phyloP scores from a whole-genome alignment of 2,888 invertebrate species.

The Xestia sexstrigata region DNA sequence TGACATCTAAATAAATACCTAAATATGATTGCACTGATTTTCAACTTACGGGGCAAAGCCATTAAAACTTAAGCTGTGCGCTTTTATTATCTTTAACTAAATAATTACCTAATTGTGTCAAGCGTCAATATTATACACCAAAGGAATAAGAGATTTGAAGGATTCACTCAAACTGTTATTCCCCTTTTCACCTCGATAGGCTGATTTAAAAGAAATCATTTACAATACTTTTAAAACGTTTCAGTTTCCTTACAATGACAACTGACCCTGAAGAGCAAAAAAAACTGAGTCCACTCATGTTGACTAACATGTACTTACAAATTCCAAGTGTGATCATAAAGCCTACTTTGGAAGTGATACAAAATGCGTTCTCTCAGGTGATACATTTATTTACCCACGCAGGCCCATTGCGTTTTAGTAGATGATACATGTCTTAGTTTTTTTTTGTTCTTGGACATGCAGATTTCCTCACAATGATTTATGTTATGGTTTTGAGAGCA shows the following conservation, averaged over 20 bases:
- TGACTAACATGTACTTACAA: constrained; percentile 91
- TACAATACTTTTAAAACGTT: constrained; percentile 14
- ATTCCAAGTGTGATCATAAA: constrained; percentile 92
- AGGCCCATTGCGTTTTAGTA: not conserved
- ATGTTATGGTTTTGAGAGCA: not conserved
- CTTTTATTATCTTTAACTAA: not conserved
- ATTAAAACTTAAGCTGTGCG: not conserved
- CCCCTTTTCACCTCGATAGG: not conserved
- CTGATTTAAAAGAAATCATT: not conserved
- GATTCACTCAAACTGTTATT: not conserved
- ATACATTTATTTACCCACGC: not conserved
- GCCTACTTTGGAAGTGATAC: constrained; percentile 93
- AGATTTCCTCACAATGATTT: not conserved
- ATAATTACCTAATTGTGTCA: not conserved
- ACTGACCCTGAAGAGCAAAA: constrained; percentile 86
- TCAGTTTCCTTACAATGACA: constrained; percentile 88
- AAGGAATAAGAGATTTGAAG: not conserved
- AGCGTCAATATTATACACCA: not conserved
- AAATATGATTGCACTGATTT: not conserved
- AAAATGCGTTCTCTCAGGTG: constrained; percentile 91
- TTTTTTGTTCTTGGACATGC: not conserved
- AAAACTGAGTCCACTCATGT: constrained; percentile 90
- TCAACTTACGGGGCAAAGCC: not conserved
- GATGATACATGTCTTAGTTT: not conserved
- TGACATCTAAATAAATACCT: not conserved